Evolutionary conservation across 1,140 invertebrate genomes (phyloP).

Genomic region (Calephelis virginiensis): DNA sequence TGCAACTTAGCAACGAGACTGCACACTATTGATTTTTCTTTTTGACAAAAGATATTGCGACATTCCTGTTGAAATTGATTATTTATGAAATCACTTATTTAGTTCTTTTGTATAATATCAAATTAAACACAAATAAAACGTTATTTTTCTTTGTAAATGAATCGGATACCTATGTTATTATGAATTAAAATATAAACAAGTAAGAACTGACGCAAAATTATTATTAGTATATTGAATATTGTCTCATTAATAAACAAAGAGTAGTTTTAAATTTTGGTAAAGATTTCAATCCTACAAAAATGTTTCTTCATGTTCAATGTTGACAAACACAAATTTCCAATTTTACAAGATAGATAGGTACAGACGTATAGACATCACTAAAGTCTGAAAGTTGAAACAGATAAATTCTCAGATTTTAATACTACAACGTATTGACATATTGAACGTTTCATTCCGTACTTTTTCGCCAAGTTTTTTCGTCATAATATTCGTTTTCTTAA

Average conservation of each 20-base stretch:
- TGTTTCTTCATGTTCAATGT: slow-evolving; percentile 52
- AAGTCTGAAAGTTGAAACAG: too few relatives aligned
- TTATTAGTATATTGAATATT: neutral
- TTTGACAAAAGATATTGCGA: slow-evolving; percentile 27
- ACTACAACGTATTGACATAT: slow-evolving; percentile 31
- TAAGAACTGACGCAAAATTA: too few relatives aligned
- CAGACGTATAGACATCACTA: too few relatives aligned
- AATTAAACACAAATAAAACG: neutral
- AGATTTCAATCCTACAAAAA: neutral
- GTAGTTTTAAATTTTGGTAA: neutral
- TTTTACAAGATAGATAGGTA: slow-evolving; percentile 21
- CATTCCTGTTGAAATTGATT: slow-evolving; percentile 33
- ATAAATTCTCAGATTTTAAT: too few relatives aligned
- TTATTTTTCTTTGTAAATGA: neutral
- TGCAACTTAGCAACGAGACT: slow-evolving; percentile 57
- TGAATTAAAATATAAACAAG: too few relatives aligned
- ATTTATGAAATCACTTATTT: slow-evolving; percentile 8
- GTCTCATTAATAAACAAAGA: neutral
- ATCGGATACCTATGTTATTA: neutral
- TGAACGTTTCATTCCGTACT: slow-evolving; percentile 23
- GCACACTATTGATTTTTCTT: slow-evolving; percentile 68
- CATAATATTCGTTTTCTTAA: too few relatives aligned
- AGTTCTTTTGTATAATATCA: slow-evolving; percentile 7
- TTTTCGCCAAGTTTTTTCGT: neutral
- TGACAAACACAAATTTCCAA: slow-evolving; percentile 51